A percentile compares a stretch with the other conserved stretches of the same genome.
Evolutionary conservation across 2,797 vertebrate genomes (phyloP).

Genomic region (Garrulus glandarius): DNA sequence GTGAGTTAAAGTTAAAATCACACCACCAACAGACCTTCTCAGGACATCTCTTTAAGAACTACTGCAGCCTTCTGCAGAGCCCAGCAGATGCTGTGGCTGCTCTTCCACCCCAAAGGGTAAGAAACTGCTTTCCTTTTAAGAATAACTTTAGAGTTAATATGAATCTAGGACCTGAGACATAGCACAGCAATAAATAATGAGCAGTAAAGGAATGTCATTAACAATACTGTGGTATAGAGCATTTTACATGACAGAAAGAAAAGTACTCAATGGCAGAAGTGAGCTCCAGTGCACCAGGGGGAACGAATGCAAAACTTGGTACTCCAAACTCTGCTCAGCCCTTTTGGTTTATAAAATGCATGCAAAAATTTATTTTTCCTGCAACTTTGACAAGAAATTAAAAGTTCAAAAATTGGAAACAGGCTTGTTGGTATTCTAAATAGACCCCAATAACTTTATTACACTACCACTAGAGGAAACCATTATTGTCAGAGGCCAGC

Average conservation of each 20-base stretch:
- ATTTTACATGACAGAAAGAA: not conserved
- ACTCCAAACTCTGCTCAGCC: not conserved
- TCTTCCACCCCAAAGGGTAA: not conserved
- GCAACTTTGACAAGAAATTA: not conserved
- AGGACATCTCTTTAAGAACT: not conserved
- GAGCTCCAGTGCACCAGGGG: not conserved
- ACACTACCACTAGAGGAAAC: not conserved
- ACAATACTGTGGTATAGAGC: not conserved
- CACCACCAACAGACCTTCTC: not conserved
- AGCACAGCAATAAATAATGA: not conserved
- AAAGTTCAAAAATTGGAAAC: not conserved
- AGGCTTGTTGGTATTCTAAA: not conserved
- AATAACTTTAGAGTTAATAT: not conserved
- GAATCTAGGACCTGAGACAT: not conserved
- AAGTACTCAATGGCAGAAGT: not conserved
- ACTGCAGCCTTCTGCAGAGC: not conserved
- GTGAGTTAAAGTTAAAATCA: not conserved
- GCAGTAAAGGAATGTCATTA: not conserved
- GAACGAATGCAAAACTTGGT: fast-evolving
- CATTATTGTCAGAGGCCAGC: not conserved
- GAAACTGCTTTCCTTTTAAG: not conserved
- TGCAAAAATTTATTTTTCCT: not conserved
- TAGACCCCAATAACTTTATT: not conserved
- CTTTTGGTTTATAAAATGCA: not conserved
- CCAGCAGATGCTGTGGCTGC: not conserved